Evolutionary conservation across 2,113 vertebrate genomes (phyloP).

Genomic region (Psittacus erithacus): DNA sequence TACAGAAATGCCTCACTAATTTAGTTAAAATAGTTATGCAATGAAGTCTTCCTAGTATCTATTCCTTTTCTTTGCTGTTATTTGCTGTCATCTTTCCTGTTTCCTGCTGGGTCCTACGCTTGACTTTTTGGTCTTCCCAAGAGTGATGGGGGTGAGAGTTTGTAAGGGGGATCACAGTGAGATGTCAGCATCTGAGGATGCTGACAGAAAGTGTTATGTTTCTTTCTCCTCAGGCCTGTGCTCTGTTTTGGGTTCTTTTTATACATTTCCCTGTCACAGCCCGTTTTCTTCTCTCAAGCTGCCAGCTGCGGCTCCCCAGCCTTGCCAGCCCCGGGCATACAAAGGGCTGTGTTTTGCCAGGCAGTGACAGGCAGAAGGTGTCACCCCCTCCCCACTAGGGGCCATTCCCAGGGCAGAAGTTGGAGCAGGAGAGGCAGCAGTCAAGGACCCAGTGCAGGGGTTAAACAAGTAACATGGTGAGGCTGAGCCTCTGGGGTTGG

Average conservation of each 20-base stretch:
- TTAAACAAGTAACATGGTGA: rapidly evolving
- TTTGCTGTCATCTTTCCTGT: not conserved
- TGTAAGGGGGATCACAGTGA: not conserved
- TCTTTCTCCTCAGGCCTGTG: not conserved
- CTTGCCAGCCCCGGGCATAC: not conserved
- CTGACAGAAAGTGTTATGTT: not conserved
- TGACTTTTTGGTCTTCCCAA: not conserved
- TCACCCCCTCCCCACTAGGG: rapidly evolving
- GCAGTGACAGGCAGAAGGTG: no score
- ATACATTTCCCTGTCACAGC: not conserved
- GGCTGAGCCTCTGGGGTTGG: not conserved
- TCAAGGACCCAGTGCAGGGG: rapidly evolving
- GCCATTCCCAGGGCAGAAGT: not conserved
- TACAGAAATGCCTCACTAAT: not conserved
- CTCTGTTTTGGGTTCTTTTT: not conserved
- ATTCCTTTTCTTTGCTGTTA: not conserved
- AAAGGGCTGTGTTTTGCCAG: no score
- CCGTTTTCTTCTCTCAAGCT: not conserved
- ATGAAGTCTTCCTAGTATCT: not conserved
- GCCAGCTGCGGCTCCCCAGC: not conserved
- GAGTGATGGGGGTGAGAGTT: rapidly evolving
- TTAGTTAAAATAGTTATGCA: not conserved
- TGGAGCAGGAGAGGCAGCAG: not conserved
- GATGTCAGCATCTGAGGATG: not conserved
- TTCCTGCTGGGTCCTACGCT: not conserved